Evolutionary conservation across 2,888 invertebrate species (phyloP).

Genomic region (Heliconius ethilla): DNA sequence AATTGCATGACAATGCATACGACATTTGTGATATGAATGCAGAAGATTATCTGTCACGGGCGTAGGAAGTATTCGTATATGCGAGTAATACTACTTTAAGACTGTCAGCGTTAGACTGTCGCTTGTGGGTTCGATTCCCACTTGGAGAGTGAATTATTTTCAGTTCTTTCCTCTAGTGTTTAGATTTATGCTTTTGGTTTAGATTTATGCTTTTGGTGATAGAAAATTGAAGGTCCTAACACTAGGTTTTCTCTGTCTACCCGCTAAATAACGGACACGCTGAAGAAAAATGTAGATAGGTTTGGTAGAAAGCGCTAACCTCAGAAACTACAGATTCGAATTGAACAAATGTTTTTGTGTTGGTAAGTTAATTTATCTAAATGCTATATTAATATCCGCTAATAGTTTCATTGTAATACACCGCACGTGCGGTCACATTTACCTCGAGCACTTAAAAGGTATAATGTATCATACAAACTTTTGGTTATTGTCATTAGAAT

Average conservation of each 20-base stretch:
- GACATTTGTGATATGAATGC: conserved; percentile 17
- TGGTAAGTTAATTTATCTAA: not conserved
- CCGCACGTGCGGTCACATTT: not conserved
- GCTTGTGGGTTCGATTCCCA: no score
- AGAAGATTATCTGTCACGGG: not conserved
- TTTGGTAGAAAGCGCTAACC: not conserved
- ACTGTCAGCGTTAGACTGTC: no score
- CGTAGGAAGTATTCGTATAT: not conserved
- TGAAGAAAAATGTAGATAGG: not conserved
- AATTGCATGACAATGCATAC: conserved; percentile 31
- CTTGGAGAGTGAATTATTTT: no score
- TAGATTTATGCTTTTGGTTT: no score
- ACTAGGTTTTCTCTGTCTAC: no score
- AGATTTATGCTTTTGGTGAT: no score
- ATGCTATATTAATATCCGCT: not conserved
- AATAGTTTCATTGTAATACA: not conserved
- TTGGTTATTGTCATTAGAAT: no score
- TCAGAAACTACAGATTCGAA: not conserved
- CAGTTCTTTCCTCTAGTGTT: no score
- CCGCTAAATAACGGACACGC: no score
- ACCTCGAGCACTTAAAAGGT: not conserved
- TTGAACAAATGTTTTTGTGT: not conserved
- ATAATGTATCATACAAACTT: no score
- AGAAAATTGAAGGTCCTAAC: no score
- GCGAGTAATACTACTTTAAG: no score